Base-by-base conservation (phyloP, 2,888 invertebrate genomes). In the Crocallis elinguaria region DNA sequence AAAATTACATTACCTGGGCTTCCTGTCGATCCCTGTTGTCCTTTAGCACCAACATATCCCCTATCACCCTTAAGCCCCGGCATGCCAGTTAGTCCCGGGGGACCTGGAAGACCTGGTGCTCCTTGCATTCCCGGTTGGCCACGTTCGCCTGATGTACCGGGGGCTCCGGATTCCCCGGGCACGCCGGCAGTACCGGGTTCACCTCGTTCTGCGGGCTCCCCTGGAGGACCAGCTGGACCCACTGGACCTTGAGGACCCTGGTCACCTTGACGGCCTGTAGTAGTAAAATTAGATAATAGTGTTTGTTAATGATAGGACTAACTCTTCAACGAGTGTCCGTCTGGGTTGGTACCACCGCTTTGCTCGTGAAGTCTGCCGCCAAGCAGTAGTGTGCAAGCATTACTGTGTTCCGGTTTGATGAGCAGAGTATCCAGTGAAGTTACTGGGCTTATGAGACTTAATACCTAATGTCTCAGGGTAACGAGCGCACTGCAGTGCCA, bases 131-230 rank as follows among this genome's bases (percentile, higher is more conserved):
- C 97, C 17, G 93, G 92, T 13, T 93, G 92, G 1, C 97, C 97
- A 54, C 96, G 84, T 66, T 96, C 96, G 27, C 96, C 97, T 1
- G 94, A 92, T 0, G 92, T 92, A 0, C 97, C 97, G 0, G 93
- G 83, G n/a, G 96, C 94, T 1, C 96, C 96, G 9, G 92, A 77
- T 69, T 95, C 95, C 25, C 95, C 95, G 4, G 94, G 92, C 0
- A 92, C 82, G 0, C 97, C 97, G 0, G 95, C 93, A 3, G 93
- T 84, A 2, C 96, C 96, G 0, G 94, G 92, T 69, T 96, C 96
- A 13, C 96, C 96, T 69, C 96, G 88, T 79, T 96, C 96, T 0
- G 95, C 96, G 36, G 95, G 94, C 80, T 96, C 96, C 11, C 97
- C 97, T 0, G 95, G 95, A 0, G 95, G 94, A 1, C 97, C 97